These are phyloP conservation scores for Drosophila gunungcola DNA, from an alignment of 1,140 invertebrate genomes.

Conservation along the genomic window DNA sequence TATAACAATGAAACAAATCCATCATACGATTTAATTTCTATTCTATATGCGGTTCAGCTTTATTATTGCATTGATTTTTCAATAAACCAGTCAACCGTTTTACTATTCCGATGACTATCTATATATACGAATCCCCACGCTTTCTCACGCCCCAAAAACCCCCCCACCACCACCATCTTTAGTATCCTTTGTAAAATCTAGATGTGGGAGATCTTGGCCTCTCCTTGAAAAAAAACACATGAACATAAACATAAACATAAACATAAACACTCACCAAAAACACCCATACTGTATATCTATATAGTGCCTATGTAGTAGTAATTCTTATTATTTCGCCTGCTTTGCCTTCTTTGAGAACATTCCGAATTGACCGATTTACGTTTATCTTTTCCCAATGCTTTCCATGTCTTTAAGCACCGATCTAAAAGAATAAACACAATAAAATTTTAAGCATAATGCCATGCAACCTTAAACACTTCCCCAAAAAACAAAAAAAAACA, in stretches of 20 bases:
- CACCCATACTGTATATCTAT: constrained; percentile 12
- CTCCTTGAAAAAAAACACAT: not conserved
- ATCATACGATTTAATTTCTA: constrained; percentile 85
- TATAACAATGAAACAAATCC: constrained; percentile 62
- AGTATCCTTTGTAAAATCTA: constrained; percentile 10
- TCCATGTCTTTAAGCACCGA: constrained; percentile 30
- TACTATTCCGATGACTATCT: constrained; percentile 66
- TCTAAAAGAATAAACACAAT: constrained; percentile 15
- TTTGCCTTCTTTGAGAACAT: constrained; percentile 27
- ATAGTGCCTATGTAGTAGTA: constrained; percentile 22
- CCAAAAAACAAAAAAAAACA: not conserved
- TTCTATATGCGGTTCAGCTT: constrained; percentile 85
- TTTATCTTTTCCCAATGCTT: constrained; percentile 44
- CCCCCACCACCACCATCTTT: not conserved
- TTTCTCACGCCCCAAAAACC: constrained; percentile 10
- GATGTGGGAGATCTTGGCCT: constrained; percentile 2
- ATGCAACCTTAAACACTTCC: constrained; percentile 13
- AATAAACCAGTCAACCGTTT: constrained; percentile 68
- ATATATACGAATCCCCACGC: constrained; percentile 31
- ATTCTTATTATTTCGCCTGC: constrained; percentile 28
- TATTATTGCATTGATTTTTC: constrained; percentile 83
- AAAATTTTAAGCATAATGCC: constrained; percentile 16
- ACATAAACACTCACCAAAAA: constrained; percentile 6
- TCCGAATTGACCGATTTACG: constrained; percentile 20
- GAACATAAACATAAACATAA: constrained; percentile 1